These are phyloP conservation scores for Eilema griseolum DNA, from an alignment of 2,888 invertebrate genomes.

Conservation along the genomic window DNA sequence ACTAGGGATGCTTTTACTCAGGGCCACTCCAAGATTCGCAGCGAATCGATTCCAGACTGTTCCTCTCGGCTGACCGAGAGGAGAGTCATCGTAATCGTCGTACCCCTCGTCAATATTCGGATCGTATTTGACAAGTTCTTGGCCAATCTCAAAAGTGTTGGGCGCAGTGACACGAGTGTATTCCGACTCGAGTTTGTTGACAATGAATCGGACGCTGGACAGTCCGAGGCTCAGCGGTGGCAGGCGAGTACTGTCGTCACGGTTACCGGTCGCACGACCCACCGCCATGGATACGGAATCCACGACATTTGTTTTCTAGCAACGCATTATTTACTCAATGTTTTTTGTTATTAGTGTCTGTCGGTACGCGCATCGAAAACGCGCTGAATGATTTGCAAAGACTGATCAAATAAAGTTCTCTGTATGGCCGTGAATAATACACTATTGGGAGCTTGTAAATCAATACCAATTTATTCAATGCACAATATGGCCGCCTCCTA, in stretches of 20 bases:
- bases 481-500: conserved; percentile 46
- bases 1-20: conserved; percentile 79
- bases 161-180: conserved; percentile 70
- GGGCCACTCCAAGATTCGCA: conserved; percentile 64
- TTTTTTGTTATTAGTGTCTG: conserved; percentile 67
- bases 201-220: conserved; percentile 82
- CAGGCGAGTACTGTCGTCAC: conserved; percentile 77
- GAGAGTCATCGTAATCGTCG: conserved; percentile 73
- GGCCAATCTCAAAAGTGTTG: conserved; percentile 54
- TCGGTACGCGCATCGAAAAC: conserved; percentile 67
- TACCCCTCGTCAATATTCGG: conserved; percentile 67
- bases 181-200: conserved; percentile 80
- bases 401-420: conserved; percentile 65
- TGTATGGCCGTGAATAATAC: conserved; percentile 56
- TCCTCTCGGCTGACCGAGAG: conserved; percentile 75
- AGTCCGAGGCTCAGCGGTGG: conserved; percentile 79
- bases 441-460: conserved; percentile 61
- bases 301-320: conserved; percentile 67
- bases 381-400: conserved; percentile 58
- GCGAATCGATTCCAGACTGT: conserved; percentile 72
- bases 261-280: conserved; percentile 76
- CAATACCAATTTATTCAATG: conserved; percentile 49
- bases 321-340: conserved; percentile 58
- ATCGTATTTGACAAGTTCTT: conserved; percentile 76
- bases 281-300: conserved; percentile 81